A percentile compares a stretch with the other conserved stretches of the same genome.
phyloP scores from a whole-genome alignment of 64 coral and sea anemone species.

The Exaiptasia diaphana region DNA sequence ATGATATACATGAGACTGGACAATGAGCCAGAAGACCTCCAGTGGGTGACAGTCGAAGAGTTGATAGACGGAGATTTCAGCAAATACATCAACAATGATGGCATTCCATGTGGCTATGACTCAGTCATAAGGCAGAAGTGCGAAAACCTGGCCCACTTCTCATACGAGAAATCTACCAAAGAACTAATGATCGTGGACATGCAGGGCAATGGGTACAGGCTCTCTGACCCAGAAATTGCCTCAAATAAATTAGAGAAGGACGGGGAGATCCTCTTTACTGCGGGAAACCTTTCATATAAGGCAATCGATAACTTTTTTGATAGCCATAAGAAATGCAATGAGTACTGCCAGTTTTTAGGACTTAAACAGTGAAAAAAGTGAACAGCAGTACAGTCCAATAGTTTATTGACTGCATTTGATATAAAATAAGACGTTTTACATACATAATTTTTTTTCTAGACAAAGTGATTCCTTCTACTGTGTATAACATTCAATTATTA shows the following conservation, averaged over 20 bases:
- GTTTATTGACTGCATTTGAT: too few species aligned
- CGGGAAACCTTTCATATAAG: conserved; percentile 19
- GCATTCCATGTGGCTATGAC: not conserved
- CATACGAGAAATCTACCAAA: conserved; percentile 5
- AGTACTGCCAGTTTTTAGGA: conserved; percentile 12
- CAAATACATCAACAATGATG: conserved; percentile 62
- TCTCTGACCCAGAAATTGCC: conserved; percentile 48
- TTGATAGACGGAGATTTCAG: conserved; percentile 41
- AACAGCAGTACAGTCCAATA: too few species aligned
- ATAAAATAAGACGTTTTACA: too few species aligned
- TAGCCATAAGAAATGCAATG: conserved; percentile 18
- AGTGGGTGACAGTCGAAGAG: conserved; percentile 47
- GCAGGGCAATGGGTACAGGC: conserved; percentile 2
- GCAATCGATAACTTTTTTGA: conserved; percentile 39
- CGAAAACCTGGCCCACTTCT: conserved; percentile 42
- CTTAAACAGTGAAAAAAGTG: not conserved
- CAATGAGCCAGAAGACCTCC: not conserved
- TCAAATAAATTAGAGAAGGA: conserved; percentile 13
- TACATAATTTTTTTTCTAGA: too few species aligned
- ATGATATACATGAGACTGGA: conserved; percentile 37
- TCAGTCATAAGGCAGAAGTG: conserved; percentile 1
- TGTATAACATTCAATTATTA: too few species aligned
- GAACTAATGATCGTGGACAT: conserved; percentile 40
- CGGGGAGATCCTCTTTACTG: conserved; percentile 21
- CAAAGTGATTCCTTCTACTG: too few species aligned